Conservation (phyloP, 2,888 invertebrate species). For the Branchellion lobata region DNA sequence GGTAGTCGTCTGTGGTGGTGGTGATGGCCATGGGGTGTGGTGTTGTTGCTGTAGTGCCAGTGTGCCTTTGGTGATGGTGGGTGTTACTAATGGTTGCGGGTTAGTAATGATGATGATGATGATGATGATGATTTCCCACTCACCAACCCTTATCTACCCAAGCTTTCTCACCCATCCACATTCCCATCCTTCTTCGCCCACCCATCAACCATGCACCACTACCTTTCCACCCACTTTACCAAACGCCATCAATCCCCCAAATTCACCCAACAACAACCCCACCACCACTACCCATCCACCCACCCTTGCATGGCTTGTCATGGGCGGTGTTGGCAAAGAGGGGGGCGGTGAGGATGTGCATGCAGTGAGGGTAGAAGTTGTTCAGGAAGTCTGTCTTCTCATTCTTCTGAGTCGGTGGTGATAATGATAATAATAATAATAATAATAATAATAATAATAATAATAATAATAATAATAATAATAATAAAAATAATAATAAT, state of each 20-base stretch:
- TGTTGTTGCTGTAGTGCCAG: too few relatives aligned
- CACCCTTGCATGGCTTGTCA: constrained; percentile 76
- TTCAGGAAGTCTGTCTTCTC: constrained; percentile 97
- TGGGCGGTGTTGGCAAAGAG: constrained; percentile 86
- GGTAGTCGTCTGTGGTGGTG: constrained; percentile 80
- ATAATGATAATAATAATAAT: neutral
- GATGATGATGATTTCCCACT: too few relatives aligned
- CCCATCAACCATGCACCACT: too few relatives aligned
- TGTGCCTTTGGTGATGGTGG: neutral
- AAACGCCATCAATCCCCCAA: too few relatives aligned
- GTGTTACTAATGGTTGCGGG: neutral
- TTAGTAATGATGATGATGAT: neutral
- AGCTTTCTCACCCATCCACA: too few relatives aligned
- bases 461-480: neutral
- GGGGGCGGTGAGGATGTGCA: constrained; percentile 94
- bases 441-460: constrained; percentile 7
- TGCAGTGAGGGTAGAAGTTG: constrained; percentile 97
- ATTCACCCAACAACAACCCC: too few relatives aligned
- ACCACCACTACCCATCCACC: too few relatives aligned
- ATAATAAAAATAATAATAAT: neutral
- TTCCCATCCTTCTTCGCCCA: too few relatives aligned
- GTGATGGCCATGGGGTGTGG: constrained; percentile 1
- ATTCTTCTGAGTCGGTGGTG: constrained; percentile 69
- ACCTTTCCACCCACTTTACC: too few relatives aligned
- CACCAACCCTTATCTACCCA: too few relatives aligned